Percentiles rank a stretch among this genome's conserved stretches.
Evolutionary conservation across 2,797 vertebrate genomes (phyloP).

Genomic region (Lagorchestes hirsutus): DNA sequence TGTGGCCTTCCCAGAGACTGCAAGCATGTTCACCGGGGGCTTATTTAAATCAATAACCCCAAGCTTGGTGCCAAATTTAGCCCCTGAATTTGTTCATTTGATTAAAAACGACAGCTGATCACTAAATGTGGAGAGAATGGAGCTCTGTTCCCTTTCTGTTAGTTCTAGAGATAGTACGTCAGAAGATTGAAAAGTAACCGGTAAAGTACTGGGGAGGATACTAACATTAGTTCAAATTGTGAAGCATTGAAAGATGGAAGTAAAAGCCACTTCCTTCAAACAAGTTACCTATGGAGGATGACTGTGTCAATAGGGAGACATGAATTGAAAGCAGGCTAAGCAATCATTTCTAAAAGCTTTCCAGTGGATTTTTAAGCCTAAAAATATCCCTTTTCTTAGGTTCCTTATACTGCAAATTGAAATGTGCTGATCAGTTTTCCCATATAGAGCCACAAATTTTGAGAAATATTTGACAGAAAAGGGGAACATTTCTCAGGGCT

Average conservation of each 20-base stretch:
- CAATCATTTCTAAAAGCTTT: background rate
- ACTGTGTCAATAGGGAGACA: background rate
- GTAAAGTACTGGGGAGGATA: rapidly evolving
- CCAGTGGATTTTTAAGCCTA: background rate
- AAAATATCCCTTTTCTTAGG: background rate
- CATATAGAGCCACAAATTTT: background rate
- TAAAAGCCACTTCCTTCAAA: background rate
- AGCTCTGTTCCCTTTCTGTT: background rate
- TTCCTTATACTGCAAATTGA: background rate
- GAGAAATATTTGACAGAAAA: background rate
- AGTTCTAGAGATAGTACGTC: rapidly evolving
- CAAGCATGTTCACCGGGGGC: background rate
- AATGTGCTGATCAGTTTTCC: background rate
- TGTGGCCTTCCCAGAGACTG: background rate
- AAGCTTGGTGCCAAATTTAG: background rate
- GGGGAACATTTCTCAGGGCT: background rate
- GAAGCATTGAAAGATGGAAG: background rate
- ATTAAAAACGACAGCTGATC: background rate
- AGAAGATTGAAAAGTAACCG: background rate
- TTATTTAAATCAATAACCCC: background rate
- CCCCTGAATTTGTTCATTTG: background rate
- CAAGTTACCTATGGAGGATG: background rate
- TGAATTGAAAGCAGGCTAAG: background rate
- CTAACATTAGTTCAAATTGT: background rate
- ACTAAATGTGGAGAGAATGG: background rate